Conservation (phyloP, 1,140 invertebrate genomes). For the Halesus radiatus region DNA sequence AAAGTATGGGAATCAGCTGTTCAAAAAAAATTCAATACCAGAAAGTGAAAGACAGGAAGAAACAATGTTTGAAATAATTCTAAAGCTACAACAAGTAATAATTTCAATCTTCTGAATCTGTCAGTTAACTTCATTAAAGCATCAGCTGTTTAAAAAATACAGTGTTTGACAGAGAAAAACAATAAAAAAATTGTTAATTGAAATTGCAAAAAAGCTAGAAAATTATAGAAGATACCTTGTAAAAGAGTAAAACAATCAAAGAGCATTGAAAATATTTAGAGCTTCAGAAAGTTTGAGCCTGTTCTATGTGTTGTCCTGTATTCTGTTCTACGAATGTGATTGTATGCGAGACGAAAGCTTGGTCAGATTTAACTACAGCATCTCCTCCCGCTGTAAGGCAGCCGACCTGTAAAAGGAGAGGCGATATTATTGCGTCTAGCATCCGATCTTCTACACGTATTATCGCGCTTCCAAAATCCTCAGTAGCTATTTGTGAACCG, state of each 20-base stretch:
- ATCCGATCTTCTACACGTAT: constrained; percentile 39
- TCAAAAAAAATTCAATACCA: too few relatives aligned
- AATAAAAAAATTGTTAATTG: neutral
- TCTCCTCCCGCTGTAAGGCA: neutral
- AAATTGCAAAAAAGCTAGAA: neutral
- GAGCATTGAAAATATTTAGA: neutral
- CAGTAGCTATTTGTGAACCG: neutral
- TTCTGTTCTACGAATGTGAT: neutral
- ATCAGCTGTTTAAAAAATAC: neutral
- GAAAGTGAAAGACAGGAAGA: too few relatives aligned
- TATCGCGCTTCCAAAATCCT: constrained; percentile 33
- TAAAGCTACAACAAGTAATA: neutral
- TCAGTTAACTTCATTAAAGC: neutral
- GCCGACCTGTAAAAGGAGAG: constrained; percentile 52
- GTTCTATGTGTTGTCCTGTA: too few relatives aligned
- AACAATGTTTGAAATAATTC: too few relatives aligned
- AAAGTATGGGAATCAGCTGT: too few relatives aligned
- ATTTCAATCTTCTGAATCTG: neutral
- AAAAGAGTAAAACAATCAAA: neutral
- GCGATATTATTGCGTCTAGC: constrained; percentile 20
- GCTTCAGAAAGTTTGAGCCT: neutral
- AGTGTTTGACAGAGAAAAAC: neutral
- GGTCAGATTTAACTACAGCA: neutral
- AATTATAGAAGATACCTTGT: neutral
- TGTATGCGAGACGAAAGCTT: neutral